These are phyloP conservation scores for Ellobius talpinus DNA, from an alignment of 2,113 vertebrate species.

Conservation along the genomic window DNA sequence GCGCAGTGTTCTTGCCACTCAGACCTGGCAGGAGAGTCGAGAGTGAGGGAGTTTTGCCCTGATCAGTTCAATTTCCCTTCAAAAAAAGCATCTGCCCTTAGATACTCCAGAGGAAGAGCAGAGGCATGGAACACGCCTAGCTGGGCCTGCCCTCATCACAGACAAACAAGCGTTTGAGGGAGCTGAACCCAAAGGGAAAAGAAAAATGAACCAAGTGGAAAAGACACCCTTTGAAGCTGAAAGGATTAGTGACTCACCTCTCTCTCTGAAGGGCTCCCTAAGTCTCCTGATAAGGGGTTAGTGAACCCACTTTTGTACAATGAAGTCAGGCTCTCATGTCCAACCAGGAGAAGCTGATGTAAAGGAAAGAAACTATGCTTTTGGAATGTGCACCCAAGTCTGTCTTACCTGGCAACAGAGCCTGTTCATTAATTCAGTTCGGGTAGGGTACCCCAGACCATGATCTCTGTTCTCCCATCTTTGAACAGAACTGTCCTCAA, in stretches of 20 bases:
- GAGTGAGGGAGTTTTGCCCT: background rate
- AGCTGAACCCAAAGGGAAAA: background rate
- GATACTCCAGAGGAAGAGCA: background rate
- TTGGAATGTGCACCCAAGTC: accelerated
- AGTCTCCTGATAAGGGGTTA: background rate
- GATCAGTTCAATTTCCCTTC: background rate
- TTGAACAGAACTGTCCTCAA: background rate
- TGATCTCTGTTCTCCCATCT: background rate
- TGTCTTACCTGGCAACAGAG: too few relatives aligned
- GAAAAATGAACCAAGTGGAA: background rate
- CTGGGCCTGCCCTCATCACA: background rate
- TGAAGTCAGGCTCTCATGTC: background rate
- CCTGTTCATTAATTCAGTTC: background rate
- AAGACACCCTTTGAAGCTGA: background rate
- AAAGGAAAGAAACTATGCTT: accelerated
- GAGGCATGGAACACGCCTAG: background rate
- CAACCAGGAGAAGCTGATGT: background rate
- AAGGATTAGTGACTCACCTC: too few relatives aligned
- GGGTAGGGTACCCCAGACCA: background rate
- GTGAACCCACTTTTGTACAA: accelerated
- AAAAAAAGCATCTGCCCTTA: constrained; percentile 12
- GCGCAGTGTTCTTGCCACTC: accelerated
- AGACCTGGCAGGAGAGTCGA: constrained; percentile 2
- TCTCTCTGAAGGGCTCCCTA: background rate
- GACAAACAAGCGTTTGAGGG: background rate